Evolutionary conservation across 2,888 invertebrate species (phyloP).

Genomic region (Cryptus armator): DNA sequence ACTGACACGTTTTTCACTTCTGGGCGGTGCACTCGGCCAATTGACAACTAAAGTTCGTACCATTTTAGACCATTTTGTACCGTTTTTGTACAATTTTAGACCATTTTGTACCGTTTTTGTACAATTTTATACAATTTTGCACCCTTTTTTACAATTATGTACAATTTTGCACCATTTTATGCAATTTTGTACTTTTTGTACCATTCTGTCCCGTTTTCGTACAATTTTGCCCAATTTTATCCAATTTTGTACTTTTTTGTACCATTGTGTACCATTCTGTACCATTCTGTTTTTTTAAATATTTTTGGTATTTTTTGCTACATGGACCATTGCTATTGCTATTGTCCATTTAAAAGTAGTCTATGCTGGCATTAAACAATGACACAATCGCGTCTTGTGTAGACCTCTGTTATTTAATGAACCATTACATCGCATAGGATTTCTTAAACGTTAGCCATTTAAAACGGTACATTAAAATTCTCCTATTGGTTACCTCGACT

Average conservation of each 20-base stretch:
- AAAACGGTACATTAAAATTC: constrained; percentile 1
- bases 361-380: not conserved
- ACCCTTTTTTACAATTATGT: no score
- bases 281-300: no score
- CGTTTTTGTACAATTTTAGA: not conserved
- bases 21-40: not conserved
- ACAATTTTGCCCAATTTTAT: no score
- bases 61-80: not conserved
- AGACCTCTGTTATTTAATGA: not conserved
- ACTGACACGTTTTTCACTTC: constrained; percentile 35
- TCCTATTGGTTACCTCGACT: constrained; percentile 4
- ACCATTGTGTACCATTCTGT: no score
- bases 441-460: not conserved
- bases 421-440: not conserved
- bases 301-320: no score
- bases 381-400: not conserved
- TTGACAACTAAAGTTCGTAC: not conserved
- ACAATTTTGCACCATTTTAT: no score
- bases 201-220: no score
- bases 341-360: not conserved
- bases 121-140: no score
- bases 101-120: not conserved
- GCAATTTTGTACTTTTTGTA: no score
- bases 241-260: no score
- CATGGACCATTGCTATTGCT: no score